These are phyloP conservation scores for Pseudomyrmex sp. DNA, from an alignment of 1,140 invertebrate species.

Conservation along the genomic window DNA sequence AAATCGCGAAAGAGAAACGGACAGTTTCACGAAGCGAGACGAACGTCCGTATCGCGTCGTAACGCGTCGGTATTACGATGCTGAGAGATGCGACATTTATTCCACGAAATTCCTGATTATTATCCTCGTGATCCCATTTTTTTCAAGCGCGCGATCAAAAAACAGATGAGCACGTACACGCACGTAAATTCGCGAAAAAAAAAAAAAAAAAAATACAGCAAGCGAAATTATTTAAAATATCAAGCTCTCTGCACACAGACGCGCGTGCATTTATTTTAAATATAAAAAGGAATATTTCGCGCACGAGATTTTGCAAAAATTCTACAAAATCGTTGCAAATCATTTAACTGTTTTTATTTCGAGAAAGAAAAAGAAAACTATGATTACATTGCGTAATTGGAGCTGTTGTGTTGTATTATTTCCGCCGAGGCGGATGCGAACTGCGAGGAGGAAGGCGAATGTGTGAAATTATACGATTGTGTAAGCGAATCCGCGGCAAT, in stretches of 20 bases:
- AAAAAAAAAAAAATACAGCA: background rate
- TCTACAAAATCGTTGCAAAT: background rate
- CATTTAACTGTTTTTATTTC: constrained; percentile 3
- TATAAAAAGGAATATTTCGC: too few relatives aligned
- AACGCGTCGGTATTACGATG: constrained; percentile 31
- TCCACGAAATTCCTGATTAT: constrained; percentile 43
- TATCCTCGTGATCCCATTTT: constrained; percentile 3
- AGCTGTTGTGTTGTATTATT: background rate
- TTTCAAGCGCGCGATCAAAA: background rate
- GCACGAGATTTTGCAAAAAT: too few relatives aligned
- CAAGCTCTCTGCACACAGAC: background rate
- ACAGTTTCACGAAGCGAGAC: constrained; percentile 3
- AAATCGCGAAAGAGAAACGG: constrained; percentile 46
- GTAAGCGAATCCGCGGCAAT: constrained; percentile 34
- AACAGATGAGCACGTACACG: background rate
- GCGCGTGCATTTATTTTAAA: too few relatives aligned
- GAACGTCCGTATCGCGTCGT: background rate
- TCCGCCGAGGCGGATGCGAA: background rate
- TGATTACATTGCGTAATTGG: constrained; percentile 10
- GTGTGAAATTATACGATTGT: constrained; percentile 38
- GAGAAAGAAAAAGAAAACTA: too few relatives aligned
- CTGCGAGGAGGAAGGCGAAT: background rate
- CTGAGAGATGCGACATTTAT: constrained; percentile 34
- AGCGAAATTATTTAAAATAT: constrained; percentile 1
- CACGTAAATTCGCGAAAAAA: background rate